These are phyloP conservation scores for Apodemia zela DNA, from an alignment of 2,888 invertebrate species.

Conservation along the genomic window DNA sequence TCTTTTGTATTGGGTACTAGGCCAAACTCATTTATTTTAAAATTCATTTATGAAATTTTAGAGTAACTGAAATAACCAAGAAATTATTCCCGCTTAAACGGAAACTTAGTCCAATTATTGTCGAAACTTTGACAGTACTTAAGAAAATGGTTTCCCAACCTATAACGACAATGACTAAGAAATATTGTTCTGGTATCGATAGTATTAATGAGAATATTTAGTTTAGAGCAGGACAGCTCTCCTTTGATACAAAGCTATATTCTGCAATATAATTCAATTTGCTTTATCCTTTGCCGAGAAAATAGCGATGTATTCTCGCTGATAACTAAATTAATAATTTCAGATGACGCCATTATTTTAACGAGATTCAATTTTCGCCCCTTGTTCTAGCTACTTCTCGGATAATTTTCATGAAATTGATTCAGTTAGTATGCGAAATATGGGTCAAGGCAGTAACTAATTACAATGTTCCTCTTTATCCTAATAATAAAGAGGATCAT, in stretches of 20 bases:
- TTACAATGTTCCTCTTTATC: constrained; percentile 1
- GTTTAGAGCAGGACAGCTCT: constrained; percentile 32
- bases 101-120: constrained; percentile 11
- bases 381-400: constrained; percentile 21
- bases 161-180: background rate
- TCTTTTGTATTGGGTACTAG: too few species aligned
- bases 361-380: constrained; percentile 33
- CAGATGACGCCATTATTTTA: constrained; percentile 52
- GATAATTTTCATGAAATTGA: constrained; percentile 21
- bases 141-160: background rate
- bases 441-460: constrained; percentile 8
- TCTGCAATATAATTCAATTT: constrained; percentile 63
- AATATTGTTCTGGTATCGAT: background rate
- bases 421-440: constrained; percentile 12
- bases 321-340: constrained; percentile 63
- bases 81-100: background rate
- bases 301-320: constrained; percentile 54
- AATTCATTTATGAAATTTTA: too few species aligned
- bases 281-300: constrained; percentile 57
- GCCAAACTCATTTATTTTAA: too few species aligned
- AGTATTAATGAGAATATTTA: background rate
- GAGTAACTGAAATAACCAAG: background rate
- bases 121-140: constrained; percentile 10
- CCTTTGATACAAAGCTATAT: constrained; percentile 52
- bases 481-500: background rate